Percentiles rank a stretch among this genome's conserved stretches.
phyloP scores from a whole-genome alignment of 2,113 vertebrate species.

The Saimiri boliviensis region DNA sequence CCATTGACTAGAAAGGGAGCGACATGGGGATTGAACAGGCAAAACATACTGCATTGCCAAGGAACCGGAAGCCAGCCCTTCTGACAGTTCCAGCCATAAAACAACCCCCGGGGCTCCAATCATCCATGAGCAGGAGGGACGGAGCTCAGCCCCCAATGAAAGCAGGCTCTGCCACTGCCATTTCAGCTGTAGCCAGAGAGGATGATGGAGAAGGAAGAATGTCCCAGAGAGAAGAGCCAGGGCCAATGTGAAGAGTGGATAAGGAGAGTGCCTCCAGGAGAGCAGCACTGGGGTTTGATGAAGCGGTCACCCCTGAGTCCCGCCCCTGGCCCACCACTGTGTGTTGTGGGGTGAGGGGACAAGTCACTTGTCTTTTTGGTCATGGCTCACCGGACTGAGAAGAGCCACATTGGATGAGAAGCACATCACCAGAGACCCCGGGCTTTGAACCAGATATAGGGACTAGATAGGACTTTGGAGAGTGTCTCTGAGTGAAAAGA shows the following conservation, averaged over 20 bases:
- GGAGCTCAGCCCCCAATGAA: not conserved
- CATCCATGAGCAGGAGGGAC: not conserved
- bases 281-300: fast-evolving
- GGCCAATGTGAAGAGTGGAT: not conserved
- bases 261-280: not conserved
- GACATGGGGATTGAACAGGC: not conserved
- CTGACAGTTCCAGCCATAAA: not conserved
- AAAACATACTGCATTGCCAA: not conserved
- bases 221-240: not conserved
- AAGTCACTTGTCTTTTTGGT: not conserved
- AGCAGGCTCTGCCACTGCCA: not conserved
- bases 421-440: not conserved
- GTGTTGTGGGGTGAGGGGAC: too few relatives aligned
- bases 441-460: not conserved
- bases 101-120: not conserved
- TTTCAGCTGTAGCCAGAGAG: not conserved
- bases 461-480: not conserved
- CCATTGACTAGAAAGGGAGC: not conserved
- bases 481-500: not conserved
- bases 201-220: not conserved
- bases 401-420: not conserved
- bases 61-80: not conserved
- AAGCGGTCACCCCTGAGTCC: too few relatives aligned
- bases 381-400: not conserved
- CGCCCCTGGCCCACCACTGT: fast-evolving